Conservation (phyloP, 2,113 vertebrate genomes). For the Ophiodon elongatus region DNA sequence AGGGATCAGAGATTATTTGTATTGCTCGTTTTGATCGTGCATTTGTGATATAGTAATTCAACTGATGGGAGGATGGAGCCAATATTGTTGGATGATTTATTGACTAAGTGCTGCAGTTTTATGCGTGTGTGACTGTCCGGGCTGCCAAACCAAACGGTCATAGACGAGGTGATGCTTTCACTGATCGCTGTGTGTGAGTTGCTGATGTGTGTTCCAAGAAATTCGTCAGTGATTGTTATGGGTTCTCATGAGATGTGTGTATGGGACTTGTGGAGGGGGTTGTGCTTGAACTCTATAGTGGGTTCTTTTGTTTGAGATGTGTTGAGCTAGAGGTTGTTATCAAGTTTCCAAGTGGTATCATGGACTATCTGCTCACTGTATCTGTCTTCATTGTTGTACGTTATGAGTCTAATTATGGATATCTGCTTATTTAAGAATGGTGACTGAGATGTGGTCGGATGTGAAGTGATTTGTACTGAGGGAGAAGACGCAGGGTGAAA, state of each 20-base stretch:
- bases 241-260: background rate
- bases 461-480: background rate
- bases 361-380: background rate
- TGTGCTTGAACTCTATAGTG: background rate
- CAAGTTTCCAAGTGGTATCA: background rate
- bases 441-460: background rate
- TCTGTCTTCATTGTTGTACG: background rate
- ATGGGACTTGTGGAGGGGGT: background rate
- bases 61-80: background rate
- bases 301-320: background rate
- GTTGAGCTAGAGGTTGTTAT: background rate
- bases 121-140: background rate
- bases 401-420: background rate
- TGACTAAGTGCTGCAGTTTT: background rate
- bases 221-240: background rate
- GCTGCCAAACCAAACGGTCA: background rate
- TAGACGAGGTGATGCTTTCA: background rate
- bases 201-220: no score
- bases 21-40: background rate
- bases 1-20: background rate
- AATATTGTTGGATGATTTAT: background rate
- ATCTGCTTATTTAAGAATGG: background rate
- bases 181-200: background rate
- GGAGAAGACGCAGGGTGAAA: no score
- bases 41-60: background rate